Evolutionary conservation across 1,140 invertebrate species (phyloP).

Genomic region (Theocolax elegans): DNA sequence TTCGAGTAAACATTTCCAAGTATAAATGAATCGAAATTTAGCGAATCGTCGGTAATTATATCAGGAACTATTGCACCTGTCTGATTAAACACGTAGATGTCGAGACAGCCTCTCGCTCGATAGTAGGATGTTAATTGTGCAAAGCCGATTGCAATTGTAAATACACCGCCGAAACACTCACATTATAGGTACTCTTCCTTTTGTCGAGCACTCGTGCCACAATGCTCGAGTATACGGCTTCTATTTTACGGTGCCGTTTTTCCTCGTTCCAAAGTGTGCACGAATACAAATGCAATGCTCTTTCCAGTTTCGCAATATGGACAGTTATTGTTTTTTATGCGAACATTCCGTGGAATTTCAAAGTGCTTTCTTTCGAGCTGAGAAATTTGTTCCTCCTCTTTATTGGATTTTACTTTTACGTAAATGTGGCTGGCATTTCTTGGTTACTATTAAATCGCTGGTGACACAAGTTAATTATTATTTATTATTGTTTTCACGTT

Average conservation of each 20-base stretch:
- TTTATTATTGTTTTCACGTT: no score
- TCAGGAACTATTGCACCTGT: conserved; percentile 12
- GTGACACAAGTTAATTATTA: no score
- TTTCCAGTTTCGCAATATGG: not conserved
- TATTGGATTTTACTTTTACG: no score
- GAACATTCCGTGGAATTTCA: no score
- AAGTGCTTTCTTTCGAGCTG: no score
- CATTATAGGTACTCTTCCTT: no score
- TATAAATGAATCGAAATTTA: not conserved
- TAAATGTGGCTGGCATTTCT: no score
- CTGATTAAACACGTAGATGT: conserved; percentile 13
- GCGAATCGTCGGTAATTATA: conserved; percentile 29
- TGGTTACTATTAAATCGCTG: no score
- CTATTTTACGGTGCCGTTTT: not conserved
- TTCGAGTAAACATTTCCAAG: no score
- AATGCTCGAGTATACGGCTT: no score
- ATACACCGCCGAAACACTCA: not conserved
- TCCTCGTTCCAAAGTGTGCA: conserved; percentile 1
- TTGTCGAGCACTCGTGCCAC: no score
- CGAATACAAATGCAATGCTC: conserved; percentile 1
- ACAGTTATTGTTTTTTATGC: conserved; percentile 21
- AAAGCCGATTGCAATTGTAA: not conserved
- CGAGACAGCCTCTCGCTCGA: not conserved
- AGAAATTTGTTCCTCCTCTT: no score
- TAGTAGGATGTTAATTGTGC: conserved; percentile 10